Percentiles rank a stretch among this genome's conserved stretches.
These are phyloP conservation scores for Hecatera dysodea DNA, from an alignment of 2,888 invertebrate genomes.

Conservation along the genomic window DNA sequence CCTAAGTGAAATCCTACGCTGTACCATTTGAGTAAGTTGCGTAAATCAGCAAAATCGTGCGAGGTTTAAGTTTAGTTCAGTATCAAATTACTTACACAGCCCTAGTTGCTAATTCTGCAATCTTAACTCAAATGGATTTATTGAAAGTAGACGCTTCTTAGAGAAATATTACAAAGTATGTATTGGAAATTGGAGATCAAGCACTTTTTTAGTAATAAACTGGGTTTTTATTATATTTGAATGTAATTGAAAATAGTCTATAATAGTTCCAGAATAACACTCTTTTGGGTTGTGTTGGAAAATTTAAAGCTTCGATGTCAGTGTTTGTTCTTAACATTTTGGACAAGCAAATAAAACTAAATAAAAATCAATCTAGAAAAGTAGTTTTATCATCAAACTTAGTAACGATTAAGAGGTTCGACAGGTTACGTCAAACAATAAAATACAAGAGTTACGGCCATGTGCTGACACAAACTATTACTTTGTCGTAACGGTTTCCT, in stretches of 20 bases:
- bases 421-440: conserved; percentile 69
- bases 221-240: not conserved
- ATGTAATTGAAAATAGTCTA: not conserved
- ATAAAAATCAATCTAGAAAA: conserved; percentile 48
- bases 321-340: conserved; percentile 36
- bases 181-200: not conserved
- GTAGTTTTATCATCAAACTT: conserved; percentile 52
- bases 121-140: conserved; percentile 40
- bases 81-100: conserved; percentile 67
- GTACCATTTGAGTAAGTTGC: conserved; percentile 67
- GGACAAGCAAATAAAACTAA: conserved; percentile 48
- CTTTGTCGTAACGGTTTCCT: conserved; percentile 68
- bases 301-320: conserved; percentile 12
- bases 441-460: conserved; percentile 68
- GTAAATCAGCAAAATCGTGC: conserved; percentile 69
- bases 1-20: conserved; percentile 70
- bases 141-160: not conserved
- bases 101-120: conserved; percentile 64
- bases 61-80: conserved; percentile 63
- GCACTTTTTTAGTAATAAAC: not conserved
- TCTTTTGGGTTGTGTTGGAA: conserved; percentile 7
- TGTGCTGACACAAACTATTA: conserved; percentile 65
- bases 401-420: conserved; percentile 50
- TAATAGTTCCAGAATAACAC: conserved; percentile 39
- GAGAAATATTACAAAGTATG: not conserved